These are phyloP conservation scores for Acanthopagrus latus DNA, from an alignment of 2,797 vertebrate species.

Conservation along the genomic window DNA sequence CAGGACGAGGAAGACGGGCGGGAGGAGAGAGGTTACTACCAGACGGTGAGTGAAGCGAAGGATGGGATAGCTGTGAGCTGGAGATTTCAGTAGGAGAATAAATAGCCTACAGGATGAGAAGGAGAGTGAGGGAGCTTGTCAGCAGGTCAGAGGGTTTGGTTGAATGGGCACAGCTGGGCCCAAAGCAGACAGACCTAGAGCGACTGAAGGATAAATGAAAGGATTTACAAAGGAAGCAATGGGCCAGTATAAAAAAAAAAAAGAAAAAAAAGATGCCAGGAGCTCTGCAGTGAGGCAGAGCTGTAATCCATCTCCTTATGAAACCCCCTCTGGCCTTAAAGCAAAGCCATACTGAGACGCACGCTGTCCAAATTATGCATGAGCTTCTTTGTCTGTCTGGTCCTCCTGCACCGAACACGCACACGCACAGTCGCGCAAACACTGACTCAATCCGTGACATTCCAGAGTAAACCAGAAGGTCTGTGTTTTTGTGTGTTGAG, in stretches of 20 bases:
- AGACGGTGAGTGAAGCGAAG: constrained; percentile 29
- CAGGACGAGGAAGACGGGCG: background rate
- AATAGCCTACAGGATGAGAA: constrained; percentile 19
- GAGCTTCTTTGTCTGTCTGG: constrained; percentile 66
- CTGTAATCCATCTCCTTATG: constrained; percentile 41
- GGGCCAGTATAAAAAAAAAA: constrained; percentile 1
- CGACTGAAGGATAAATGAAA: constrained; percentile 45
- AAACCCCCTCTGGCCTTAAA: constrained; percentile 52
- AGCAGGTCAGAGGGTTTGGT: constrained; percentile 36
- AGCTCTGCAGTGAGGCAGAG: constrained; percentile 31
- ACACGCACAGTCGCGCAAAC: constrained; percentile 20
- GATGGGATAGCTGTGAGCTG: constrained; percentile 28
- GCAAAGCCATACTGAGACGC: constrained; percentile 49
- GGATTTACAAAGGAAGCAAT: constrained; percentile 29
- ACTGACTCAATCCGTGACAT: constrained; percentile 35
- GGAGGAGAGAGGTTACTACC: constrained; percentile 22
- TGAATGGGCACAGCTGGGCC: constrained; percentile 49
- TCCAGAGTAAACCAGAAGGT: constrained; percentile 50
- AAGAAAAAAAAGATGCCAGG: constrained; percentile 21
- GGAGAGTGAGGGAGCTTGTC: background rate
- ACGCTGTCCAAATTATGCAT: constrained; percentile 62
- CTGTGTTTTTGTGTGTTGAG: constrained; percentile 39
- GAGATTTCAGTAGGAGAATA: constrained; percentile 30
- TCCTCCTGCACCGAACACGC: constrained; percentile 27
- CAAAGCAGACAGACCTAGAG: constrained; percentile 19